Conservation (phyloP, 2,113 vertebrate species). For the Barnardius zonarius region DNA sequence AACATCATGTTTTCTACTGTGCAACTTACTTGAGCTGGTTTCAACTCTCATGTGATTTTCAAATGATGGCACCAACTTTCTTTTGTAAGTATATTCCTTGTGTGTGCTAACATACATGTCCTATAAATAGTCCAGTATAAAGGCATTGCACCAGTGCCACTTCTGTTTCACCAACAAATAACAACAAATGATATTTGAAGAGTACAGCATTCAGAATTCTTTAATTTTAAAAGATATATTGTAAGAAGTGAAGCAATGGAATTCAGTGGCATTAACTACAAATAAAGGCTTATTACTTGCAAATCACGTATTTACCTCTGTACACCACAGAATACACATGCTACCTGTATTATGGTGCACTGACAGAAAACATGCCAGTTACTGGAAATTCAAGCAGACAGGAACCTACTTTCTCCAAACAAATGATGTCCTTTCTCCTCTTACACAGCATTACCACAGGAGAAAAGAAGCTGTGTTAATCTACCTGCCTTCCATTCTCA, state of each 20-base stretch:
- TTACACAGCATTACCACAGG: background rate
- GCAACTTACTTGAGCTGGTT: background rate
- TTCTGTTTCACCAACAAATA: background rate
- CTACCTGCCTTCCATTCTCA: background rate
- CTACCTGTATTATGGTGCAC: background rate
- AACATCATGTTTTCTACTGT: background rate
- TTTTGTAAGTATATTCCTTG: background rate
- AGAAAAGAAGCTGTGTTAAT: background rate
- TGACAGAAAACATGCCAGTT: background rate
- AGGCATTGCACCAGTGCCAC: background rate
- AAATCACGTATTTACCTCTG: background rate
- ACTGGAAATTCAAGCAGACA: background rate
- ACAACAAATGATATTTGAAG: background rate
- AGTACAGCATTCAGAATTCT: background rate
- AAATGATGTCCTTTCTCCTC: background rate
- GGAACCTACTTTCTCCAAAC: background rate
- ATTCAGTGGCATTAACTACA: background rate
- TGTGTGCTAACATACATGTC: background rate
- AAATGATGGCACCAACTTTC: background rate
- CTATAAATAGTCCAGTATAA: background rate
- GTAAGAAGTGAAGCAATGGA: background rate
- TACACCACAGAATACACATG: background rate
- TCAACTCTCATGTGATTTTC: background rate
- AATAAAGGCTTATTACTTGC: background rate
- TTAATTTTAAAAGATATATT: background rate